Conservation (phyloP, 2,888 invertebrate species). For the Lochmaea capreae region DNA sequence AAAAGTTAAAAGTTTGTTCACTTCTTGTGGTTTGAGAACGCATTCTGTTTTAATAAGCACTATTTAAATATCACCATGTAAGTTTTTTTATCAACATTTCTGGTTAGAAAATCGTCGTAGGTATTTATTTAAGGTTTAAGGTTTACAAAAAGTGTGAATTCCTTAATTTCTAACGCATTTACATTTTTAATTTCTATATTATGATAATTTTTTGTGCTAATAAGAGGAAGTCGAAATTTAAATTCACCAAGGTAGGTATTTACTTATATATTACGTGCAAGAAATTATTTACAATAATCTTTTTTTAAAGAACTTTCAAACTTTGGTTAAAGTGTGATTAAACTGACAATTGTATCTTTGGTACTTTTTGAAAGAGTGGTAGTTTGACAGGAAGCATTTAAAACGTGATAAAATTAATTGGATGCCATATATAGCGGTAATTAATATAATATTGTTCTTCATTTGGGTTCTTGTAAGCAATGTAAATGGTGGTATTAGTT, state of each 20-base stretch:
- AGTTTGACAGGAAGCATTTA: neutral
- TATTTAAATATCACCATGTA: neutral
- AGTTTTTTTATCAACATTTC: neutral
- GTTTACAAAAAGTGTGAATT: no score
- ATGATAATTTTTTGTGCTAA: neutral
- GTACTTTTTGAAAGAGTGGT: neutral
- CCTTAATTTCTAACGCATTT: no score
- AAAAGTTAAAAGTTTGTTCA: conserved; percentile 39
- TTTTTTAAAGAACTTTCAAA: neutral
- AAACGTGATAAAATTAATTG: neutral
- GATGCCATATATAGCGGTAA: neutral
- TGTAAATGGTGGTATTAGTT: neutral
- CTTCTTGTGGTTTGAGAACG: conserved; percentile 15
- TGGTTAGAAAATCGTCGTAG: neutral
- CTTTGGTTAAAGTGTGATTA: neutral
- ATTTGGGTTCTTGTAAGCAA: neutral
- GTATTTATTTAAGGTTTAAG: no score
- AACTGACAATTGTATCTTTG: neutral
- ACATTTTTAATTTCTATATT: neutral
- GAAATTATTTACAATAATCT: neutral
- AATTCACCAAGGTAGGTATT: neutral
- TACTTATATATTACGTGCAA: neutral
- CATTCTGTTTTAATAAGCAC: neutral
- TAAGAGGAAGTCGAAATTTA: neutral
- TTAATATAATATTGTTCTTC: neutral